Conservation (phyloP, 2,888 invertebrate species). For the Electrophaes corylata region DNA sequence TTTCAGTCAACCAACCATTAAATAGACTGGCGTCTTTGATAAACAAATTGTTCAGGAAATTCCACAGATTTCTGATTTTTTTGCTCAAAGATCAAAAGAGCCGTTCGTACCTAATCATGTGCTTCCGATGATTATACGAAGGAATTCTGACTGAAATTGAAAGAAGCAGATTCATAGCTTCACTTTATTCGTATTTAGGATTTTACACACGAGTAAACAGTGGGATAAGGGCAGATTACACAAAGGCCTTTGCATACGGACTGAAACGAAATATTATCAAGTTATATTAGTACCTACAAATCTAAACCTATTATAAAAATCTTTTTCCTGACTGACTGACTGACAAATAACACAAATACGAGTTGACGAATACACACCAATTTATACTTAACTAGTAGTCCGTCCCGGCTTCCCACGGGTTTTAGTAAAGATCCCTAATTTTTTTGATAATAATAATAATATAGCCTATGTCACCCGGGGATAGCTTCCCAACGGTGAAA, state of each 20-base stretch:
- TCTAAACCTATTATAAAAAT: no score
- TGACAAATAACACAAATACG: no score
- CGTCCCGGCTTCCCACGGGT: no score
- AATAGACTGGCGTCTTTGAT: slow-evolving; percentile 42
- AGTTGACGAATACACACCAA: no score
- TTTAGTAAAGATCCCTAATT: no score
- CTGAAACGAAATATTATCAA: background rate
- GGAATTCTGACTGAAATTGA: slow-evolving; percentile 18
- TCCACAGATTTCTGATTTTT: slow-evolving; percentile 18
- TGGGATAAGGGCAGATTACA: background rate
- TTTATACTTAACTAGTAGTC: no score
- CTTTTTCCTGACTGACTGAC: no score
- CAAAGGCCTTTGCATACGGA: background rate
- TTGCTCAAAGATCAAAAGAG: slow-evolving; percentile 31
- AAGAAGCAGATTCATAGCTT: slow-evolving; percentile 21
- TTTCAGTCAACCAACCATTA: background rate
- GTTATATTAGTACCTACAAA: background rate
- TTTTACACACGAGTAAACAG: slow-evolving; percentile 5
- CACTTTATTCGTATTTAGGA: slow-evolving; percentile 8
- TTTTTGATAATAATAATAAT: no score
- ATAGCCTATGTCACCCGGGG: no score
- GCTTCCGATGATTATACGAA: slow-evolving; percentile 6
- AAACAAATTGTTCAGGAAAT: slow-evolving; percentile 45
- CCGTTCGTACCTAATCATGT: slow-evolving; percentile 24
- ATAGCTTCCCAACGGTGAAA: no score